These are phyloP conservation scores for Tonatia bakeri DNA, from an alignment of 2,113 vertebrate species.

Conservation along the genomic window DNA sequence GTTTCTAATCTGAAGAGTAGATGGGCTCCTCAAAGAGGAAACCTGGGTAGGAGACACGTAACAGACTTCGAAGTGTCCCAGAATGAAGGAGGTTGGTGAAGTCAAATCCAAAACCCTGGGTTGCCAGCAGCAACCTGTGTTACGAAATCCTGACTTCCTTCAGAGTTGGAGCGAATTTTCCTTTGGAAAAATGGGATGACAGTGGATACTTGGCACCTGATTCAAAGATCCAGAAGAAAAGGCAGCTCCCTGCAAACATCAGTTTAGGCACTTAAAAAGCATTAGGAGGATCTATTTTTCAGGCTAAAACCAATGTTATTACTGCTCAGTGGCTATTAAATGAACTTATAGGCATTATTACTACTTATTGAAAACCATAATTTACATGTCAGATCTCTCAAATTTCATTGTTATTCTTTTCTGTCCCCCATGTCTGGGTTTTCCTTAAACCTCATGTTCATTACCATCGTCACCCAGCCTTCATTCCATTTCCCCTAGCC, in stretches of 20 bases:
- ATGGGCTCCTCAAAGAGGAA: background rate
- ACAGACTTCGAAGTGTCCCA: background rate
- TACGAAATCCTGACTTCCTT: conserved; percentile 48
- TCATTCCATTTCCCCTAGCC: background rate
- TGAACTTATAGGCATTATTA: background rate
- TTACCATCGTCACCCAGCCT: background rate
- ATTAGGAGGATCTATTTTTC: background rate
- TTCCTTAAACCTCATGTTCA: background rate
- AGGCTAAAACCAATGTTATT: background rate
- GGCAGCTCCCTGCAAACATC: background rate
- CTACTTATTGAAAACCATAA: background rate
- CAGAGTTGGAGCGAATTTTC: conserved; percentile 18
- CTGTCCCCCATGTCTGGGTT: background rate
- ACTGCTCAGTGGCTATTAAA: background rate
- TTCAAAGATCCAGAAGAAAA: background rate
- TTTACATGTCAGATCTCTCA: background rate
- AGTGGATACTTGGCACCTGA: background rate
- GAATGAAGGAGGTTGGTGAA: conserved; percentile 10
- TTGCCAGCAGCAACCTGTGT: background rate
- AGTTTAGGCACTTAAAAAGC: conserved; percentile 1
- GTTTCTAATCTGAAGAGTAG: background rate
- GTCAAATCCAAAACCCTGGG: background rate
- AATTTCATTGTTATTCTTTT: background rate
- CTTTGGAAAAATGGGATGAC: background rate
- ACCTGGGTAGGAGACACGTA: background rate